Base-by-base conservation (phyloP, 92 coral and sea anemone genomes). In the Metridium senile region DNA sequence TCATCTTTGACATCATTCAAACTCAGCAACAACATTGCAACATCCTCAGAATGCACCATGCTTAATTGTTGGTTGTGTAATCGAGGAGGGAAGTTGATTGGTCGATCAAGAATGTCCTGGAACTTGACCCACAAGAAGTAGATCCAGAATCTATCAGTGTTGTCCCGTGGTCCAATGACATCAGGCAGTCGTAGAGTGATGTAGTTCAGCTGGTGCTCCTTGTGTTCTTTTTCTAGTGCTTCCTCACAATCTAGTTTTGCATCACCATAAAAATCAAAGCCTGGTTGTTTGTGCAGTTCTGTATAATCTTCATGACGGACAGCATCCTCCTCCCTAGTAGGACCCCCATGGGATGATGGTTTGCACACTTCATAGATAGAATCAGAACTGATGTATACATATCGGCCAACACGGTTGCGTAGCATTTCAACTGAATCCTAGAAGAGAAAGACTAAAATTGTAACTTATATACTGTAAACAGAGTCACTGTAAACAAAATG, bases 81-180 rank as follows among this genome's bases (percentile, higher is more conserved):
- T 10, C 83, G 78, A 32, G 91, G 91, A 16, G 97, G 93, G 22
- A 86, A 62, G 56, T 70, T 76, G 11, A 96, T 20, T 32, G 90
- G 93, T 29, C 92, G 81, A 45, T 79, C 87, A 21, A 91, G 66
- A 11, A 89, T 80, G 53, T 92, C 93, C 63, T 90, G 93, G 63
- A 88, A 89, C 51, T 86, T 82, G 63, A 96, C 79, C 99, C 99
- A 96, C 54, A 96, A 72, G 10, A 93, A 86, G 54, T 96, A 96
- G 67, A 78, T 75, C 99, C 99, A 96, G 78, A 96, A 89, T 30
- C 99, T 89, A 69, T 96, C 70, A 65, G 97, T 89, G 68, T 87
- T 92, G 86, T 96, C 99, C 31, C 99, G 99, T 77, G 93, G 88
- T 26, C 99, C 99, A 32, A 96, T 85, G 77, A 96, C 92, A 81